These are phyloP conservation scores for Campaea margaritaria DNA, from an alignment of 2,888 invertebrate genomes.

Conservation along the genomic window DNA sequence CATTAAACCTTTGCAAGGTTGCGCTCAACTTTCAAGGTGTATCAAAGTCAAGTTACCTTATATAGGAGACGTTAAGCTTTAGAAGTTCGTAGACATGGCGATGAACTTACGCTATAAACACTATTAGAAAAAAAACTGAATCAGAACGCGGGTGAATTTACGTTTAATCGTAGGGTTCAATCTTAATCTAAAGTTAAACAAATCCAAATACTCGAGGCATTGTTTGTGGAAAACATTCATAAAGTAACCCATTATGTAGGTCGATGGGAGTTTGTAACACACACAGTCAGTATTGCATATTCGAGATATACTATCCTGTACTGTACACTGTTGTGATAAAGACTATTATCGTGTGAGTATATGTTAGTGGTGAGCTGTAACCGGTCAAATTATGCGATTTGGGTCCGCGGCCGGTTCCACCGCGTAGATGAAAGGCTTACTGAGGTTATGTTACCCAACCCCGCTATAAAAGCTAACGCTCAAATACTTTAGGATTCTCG, in stretches of 20 bases:
- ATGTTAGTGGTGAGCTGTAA: constrained; percentile 36
- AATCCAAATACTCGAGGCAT: constrained; percentile 16
- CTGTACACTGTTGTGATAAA: constrained; percentile 30
- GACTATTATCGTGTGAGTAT: constrained; percentile 33
- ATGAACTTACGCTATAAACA: constrained; percentile 1
- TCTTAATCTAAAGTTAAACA: constrained; percentile 19
- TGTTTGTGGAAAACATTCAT: constrained; percentile 36
- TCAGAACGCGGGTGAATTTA: constrained; percentile 7
- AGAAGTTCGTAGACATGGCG: constrained; percentile 11
- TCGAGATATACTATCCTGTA: constrained; percentile 12
- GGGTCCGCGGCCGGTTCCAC: constrained; percentile 47
- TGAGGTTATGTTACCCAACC: constrained; percentile 53
- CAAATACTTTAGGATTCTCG: constrained; percentile 50
- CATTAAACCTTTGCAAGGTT: constrained; percentile 11
- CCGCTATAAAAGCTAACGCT: constrained; percentile 54
- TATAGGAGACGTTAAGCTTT: constrained; percentile 7
- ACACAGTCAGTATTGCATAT: constrained; percentile 23
- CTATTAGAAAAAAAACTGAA: constrained; percentile 4
- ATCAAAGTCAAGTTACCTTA: constrained; percentile 9
- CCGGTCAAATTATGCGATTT: constrained; percentile 60
- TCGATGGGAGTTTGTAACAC: constrained; percentile 38
- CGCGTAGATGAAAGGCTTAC: constrained; percentile 65
- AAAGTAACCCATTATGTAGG: constrained; percentile 40
- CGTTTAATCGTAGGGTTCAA: no score
- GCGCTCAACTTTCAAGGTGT: constrained; percentile 7